Base-by-base conservation (phyloP, 2,888 invertebrate species). In the Cephus nigrinus region DNA sequence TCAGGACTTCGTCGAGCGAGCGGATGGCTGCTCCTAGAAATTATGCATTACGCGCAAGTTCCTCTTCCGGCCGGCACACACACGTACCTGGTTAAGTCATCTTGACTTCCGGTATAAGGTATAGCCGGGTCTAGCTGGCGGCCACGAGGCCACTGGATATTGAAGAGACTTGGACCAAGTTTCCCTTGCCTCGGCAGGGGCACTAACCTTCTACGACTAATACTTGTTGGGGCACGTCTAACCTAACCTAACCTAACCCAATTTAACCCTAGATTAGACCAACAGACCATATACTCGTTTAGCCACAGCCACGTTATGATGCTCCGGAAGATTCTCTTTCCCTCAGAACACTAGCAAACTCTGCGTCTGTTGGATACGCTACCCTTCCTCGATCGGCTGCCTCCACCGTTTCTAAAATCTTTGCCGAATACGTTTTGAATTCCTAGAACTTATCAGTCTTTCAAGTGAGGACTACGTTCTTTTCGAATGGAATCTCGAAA, bases 191-290 rank as follows among this genome's bases (percentile, higher is more conserved):
- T 79, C 81, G 82, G 79, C 15, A 30, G 78, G 79, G 79, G 80
- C 80, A 82, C 78, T 84, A 85, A 84, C 82, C 82, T 80, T 82
- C 80, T 85, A 83, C 85, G 86, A 85, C 85, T 87, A 86, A 88
- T 87, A 86, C 84, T 84, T 76, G 82, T 78, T 75, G 83, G 79
- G 84, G 85, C 84, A 83, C 84, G 85, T 86, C 84, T 84, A 88
- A 87, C 86, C 85, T 86, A 87, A 87, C 84, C 85, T 86, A 87
- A 87, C 84, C 85, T 83, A 82, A 84, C 84, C 83, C 83, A 86
- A 86, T 86, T 88, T 88, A 86, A 85, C 84, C 86, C 86, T 85
- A 88, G 88, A 89, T 89, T 88, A 88, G 86, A 85, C 84, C 85
- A 86, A 82, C 84, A 84, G 85, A 83, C 82, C 84, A 79, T 86